Base-by-base conservation (phyloP, 2,888 invertebrate genomes). In the Geophilus truncorum region DNA sequence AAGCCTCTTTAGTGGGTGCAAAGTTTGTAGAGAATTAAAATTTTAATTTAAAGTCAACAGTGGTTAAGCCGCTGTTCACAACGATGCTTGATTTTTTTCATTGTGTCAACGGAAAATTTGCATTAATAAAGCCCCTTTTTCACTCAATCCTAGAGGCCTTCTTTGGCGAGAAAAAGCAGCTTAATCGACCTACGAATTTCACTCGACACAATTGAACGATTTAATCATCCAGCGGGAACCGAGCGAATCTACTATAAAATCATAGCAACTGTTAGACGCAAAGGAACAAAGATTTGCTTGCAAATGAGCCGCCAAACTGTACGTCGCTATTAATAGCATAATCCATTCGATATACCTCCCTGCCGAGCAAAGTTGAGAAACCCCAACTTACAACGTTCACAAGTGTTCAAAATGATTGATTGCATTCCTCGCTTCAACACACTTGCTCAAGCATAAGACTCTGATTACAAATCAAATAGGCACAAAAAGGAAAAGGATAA, bases 201-300 rank as follows among this genome's bases (percentile, higher is more conserved):
- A 70, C 70, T 70, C 70, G 70, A 70, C 70, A 70, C 70, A 70
- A 70, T 70, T 70, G 70, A 70, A 70, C 70, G 70, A 70, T 70
- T 70, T 70, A 70, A 70, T 70, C 70, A 70, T 70, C 28, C 70
- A 28, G 28, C 70, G 28, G 28, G 70, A 70, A 70, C 70, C 25
- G 70, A 70, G 70, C 70, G 70, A 70, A 70, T 70, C 70, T 9
- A 70, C 70, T 28, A 70, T 70, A 70, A 70, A 70, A 70, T 70
- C 70, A 70, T 70, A 25, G 25, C 70, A 25, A 70, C 70, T 70
- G 70, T 70, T 70, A 28, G 15, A 28, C n/a, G 70, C 12, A 70
- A 70, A 25, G 23, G 6, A 70, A 28, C 70, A 70, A 70, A 70
- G 70, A 70, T 70, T 70, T 70, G 70, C 70, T 70, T 70, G 70